phyloP scores from a whole-genome alignment of 2,888 invertebrate genomes.

The Hofmannophila pseudospretella region DNA sequence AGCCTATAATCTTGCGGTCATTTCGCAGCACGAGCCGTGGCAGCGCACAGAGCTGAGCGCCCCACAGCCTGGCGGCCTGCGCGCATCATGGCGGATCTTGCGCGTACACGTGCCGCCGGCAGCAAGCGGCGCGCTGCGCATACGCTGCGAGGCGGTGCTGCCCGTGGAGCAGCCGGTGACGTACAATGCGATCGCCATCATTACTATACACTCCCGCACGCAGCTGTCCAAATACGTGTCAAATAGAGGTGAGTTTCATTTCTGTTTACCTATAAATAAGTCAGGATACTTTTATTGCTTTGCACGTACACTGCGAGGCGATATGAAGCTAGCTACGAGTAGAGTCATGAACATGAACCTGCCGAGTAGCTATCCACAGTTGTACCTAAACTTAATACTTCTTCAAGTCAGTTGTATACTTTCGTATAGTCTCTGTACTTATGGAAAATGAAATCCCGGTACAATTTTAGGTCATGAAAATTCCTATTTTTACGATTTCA shows the following conservation, averaged over 20 bases:
- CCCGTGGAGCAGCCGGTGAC: constrained; percentile 61
- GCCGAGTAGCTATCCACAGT: too few species aligned
- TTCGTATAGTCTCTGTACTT: too few species aligned
- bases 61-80: constrained; percentile 52
- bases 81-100: constrained; percentile 58
- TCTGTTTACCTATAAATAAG: background rate
- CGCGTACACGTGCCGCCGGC: constrained; percentile 51
- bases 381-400: too few species aligned
- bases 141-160: constrained; percentile 60
- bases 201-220: constrained; percentile 61
- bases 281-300: background rate
- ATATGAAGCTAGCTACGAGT: too few species aligned
- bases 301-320: background rate
- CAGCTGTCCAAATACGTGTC: constrained; percentile 68
- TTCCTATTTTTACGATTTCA: too few species aligned
- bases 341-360: too few species aligned
- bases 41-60: constrained; percentile 56
- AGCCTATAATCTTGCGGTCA: too few species aligned
- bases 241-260: constrained; percentile 33
- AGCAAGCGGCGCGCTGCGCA: constrained; percentile 56
- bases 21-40: constrained; percentile 56
- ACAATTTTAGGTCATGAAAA: too few species aligned
- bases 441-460: too few species aligned
- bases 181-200: constrained; percentile 43
- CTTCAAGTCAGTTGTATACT: too few species aligned